Base-by-base conservation (phyloP, 2,888 invertebrate genomes). In the Chrysopilus asiliformis region DNA sequence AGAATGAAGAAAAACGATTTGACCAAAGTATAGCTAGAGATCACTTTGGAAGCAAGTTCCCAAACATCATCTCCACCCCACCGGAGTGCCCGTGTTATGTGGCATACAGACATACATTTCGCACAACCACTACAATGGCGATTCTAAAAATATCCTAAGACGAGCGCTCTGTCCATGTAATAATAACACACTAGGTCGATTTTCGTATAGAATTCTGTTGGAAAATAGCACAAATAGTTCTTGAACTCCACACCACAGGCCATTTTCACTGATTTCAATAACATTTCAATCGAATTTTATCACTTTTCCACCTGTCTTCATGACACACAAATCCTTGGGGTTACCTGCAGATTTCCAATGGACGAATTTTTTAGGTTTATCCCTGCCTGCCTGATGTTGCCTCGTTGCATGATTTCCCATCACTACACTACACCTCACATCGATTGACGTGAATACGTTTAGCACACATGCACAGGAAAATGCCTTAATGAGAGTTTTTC, bases 281-380 rank as follows among this genome's bases (percentile, higher is more conserved):
- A n/a, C n/a, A n/a, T n/a, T n/a, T n/a, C n/a, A n/a, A n/a, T n/a
- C n/a, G n/a, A n/a, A n/a, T n/a, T n/a, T n/a, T n/a, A n/a, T n/a
- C n/a, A n/a, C n/a, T n/a, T n/a, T n/a, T n/a, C n/a, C n/a, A n/a
- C n/a, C n/a, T n/a, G 4, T 14, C 13, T 4, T 14, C 8, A 13
- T n/a, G 16, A 22, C 2, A 13, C 5, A 14, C 29, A 14, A n/a
- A 14, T 29, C 15, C 5, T 13, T 10, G 14, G 12, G 13, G 14
- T 25, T 14, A 83, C 84, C 84, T 80, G 83, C 79, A 51, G 80
- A 76, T 67, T 79, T 82, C 83, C 83, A 83, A 67, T 80, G 82
- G 52, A 82, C 78, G 68, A 77, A 79, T 67, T 81, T 80, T 56
- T 74, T 76, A 56, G 72, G 74, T 61, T 71, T 64, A 50, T 63